These are phyloP conservation scores for Dynastes hyllus DNA, from an alignment of 2,888 invertebrate genomes.

Conservation along the genomic window DNA sequence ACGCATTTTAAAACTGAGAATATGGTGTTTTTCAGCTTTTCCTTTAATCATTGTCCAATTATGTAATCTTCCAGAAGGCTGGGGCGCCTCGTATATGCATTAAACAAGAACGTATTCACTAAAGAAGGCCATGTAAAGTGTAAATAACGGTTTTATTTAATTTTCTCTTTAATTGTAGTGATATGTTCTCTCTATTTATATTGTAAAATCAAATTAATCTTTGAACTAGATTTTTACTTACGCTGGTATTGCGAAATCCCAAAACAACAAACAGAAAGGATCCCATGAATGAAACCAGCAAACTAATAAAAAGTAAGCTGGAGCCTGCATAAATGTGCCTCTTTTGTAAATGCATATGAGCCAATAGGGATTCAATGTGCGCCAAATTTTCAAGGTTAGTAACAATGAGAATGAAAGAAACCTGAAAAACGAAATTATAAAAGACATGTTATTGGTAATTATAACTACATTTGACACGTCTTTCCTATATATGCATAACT, in stretches of 20 bases:
- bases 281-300: slow-evolving; percentile 49
- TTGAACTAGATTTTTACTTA: no score
- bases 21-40: no score
- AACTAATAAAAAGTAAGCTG: slow-evolving; percentile 37
- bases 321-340: slow-evolving; percentile 31
- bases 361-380: slow-evolving; percentile 41
- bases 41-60: no score
- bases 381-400: slow-evolving; percentile 30
- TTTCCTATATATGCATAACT: no score
- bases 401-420: slow-evolving; percentile 41
- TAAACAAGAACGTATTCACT: no score
- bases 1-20: no score
- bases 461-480: background rate
- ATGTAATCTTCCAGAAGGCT: no score
- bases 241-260: slow-evolving; percentile 53
- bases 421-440: slow-evolving; percentile 31
- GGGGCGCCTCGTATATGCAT: no score
- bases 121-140: no score
- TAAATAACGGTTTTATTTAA: background rate
- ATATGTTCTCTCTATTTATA: no score
- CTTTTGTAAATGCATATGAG: slow-evolving; percentile 28
- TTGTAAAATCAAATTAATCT: no score
- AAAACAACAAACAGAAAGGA: slow-evolving; percentile 54
- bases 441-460: background rate
- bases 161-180: background rate